phyloP scores from a whole-genome alignment of 2,113 vertebrate species.

The Phaethornis superciliosus region DNA sequence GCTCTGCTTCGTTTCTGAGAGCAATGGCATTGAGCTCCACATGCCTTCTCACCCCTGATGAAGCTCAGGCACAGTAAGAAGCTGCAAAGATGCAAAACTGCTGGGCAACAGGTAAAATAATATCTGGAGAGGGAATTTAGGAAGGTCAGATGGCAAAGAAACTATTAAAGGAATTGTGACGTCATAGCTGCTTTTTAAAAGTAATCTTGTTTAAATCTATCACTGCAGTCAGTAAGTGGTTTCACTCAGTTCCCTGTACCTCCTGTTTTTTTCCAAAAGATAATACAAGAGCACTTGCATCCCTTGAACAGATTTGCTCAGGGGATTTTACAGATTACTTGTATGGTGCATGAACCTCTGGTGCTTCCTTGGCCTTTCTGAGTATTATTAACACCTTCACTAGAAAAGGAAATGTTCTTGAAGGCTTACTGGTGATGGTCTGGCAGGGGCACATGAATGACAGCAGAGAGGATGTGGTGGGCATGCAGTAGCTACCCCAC shows the following conservation, averaged over 20 bases:
- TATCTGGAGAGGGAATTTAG: background rate
- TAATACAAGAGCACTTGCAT: constrained; percentile 40
- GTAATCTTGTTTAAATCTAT: background rate
- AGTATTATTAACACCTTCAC: background rate
- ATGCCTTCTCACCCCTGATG: background rate
- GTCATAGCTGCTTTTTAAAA: constrained; percentile 23
- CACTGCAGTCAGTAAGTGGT: constrained; percentile 6
- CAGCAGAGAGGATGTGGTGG: rapidly evolving
- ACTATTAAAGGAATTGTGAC: constrained; percentile 32
- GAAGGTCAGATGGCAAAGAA: background rate
- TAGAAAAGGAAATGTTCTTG: background rate
- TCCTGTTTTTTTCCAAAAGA: constrained; percentile 54
- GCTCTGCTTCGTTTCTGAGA: background rate
- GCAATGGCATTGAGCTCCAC: background rate
- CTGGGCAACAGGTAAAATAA: background rate
- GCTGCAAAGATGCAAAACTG: background rate
- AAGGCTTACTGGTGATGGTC: background rate
- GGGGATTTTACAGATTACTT: constrained; percentile 33
- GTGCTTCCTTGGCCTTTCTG: background rate
- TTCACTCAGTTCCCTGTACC: constrained; percentile 53
- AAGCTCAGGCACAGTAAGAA: background rate
- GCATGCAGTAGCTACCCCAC: rapidly evolving
- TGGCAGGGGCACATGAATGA: background rate
- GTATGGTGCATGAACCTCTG: background rate
- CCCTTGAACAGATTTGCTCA: constrained; percentile 36